Conservation (phyloP, 2,888 invertebrate genomes). For the Smittia sp. region DNA sequence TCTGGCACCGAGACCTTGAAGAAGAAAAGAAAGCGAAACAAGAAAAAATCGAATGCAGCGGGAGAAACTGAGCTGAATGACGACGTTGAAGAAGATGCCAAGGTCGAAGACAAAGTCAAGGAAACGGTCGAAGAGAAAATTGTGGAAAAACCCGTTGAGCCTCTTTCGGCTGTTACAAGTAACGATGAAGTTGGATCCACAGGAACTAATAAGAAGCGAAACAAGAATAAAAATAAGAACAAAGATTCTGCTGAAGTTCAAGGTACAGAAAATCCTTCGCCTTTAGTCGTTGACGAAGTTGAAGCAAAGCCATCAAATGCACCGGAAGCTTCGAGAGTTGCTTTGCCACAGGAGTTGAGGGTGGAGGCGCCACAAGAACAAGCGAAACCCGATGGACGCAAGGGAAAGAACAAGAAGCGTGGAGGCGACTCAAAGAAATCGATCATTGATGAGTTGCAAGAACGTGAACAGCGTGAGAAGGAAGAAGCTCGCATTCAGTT, state of each 20-base stretch:
- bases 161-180: not conserved
- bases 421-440: slow-evolving; percentile 18
- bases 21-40: slow-evolving; percentile 15
- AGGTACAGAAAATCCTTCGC: too few relatives aligned
- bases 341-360: not conserved
- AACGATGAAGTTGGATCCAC: too few relatives aligned
- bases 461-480: slow-evolving; percentile 28
- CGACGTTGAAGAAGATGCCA: not conserved
- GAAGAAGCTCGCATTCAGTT: slow-evolving; percentile 13
- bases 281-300: not conserved
- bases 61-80: not conserved
- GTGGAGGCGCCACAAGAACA: not conserved
- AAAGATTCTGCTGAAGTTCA: too few relatives aligned
- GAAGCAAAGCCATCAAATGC: not conserved
- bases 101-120: not conserved
- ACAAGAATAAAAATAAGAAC: too few relatives aligned
- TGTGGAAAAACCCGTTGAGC: not conserved
- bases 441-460: slow-evolving; percentile 35
- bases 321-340: not conserved
- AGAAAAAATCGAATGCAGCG: not conserved
- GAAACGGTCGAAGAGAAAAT: too few relatives aligned
- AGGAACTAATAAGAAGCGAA: too few relatives aligned
- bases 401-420: slow-evolving; percentile 23
- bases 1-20: slow-evolving; percentile 4
- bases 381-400: not conserved